Evolutionary conservation across 2,888 invertebrate genomes (phyloP).

Genomic region (Megamerina dolium): DNA sequence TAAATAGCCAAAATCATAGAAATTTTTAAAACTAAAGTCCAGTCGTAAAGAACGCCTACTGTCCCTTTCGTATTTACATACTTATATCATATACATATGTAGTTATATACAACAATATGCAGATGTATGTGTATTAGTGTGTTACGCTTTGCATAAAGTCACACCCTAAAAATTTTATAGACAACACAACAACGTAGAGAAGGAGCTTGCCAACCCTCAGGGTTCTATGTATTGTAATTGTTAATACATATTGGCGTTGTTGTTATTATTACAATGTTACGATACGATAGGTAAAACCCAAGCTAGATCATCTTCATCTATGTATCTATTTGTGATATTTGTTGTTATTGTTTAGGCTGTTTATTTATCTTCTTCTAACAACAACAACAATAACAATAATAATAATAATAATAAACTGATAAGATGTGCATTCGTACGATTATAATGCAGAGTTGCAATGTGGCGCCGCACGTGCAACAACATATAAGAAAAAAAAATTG

Average conservation of each 20-base stretch:
- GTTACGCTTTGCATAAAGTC: constrained; percentile 13
- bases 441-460: neutral
- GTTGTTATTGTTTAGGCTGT: constrained; percentile 10
- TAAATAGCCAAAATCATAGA: neutral
- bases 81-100: neutral
- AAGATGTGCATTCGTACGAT: neutral
- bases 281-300: too few relatives aligned
- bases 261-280: too few relatives aligned
- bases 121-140: neutral
- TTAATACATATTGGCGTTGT: too few relatives aligned
- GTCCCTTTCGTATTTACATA: neutral
- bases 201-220: constrained; percentile 13
- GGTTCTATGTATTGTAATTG: constrained; percentile 19
- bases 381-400: too few relatives aligned
- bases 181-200: neutral
- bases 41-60: too few relatives aligned
- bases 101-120: neutral
- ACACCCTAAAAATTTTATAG: constrained; percentile 14
- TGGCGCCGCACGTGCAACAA: constrained; percentile 12
- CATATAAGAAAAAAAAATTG: too few relatives aligned
- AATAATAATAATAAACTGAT: too few relatives aligned
- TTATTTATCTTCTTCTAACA: constrained; percentile 12
- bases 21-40: constrained; percentile 4
- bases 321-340: constrained; percentile 5
- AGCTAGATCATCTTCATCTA: too few relatives aligned